Conservation (phyloP, 1,140 invertebrate genomes). For the Euura saliciscinereae region DNA sequence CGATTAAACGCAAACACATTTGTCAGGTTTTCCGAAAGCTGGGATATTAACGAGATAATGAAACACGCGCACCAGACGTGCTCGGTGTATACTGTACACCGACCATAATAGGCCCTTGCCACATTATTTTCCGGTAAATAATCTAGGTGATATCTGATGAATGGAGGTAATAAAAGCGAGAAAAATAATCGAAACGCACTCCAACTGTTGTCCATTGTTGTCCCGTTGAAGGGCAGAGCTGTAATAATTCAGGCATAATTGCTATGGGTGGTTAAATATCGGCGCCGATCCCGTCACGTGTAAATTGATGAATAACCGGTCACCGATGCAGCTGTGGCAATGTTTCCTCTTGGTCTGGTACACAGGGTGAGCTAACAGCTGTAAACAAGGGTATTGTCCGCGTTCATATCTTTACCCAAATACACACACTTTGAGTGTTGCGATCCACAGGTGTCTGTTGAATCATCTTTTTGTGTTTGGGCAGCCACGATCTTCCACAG, state of each 20-base stretch:
- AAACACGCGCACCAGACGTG: neutral
- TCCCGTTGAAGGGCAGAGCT: neutral
- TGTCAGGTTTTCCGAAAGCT: neutral
- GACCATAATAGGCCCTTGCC: neutral
- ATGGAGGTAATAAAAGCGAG: neutral
- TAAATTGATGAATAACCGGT: neutral
- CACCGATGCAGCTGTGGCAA: neutral
- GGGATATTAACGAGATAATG: neutral
- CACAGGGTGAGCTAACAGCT: neutral
- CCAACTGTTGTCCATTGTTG: neutral
- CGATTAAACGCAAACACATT: neutral
- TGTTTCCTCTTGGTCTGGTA: neutral
- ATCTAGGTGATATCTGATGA: neutral
- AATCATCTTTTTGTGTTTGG: neutral
- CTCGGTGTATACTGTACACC: neutral
- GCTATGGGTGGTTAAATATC: neutral
- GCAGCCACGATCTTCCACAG: too few species aligned
- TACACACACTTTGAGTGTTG: too few species aligned
- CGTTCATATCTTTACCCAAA: too few species aligned
- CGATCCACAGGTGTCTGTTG: neutral
- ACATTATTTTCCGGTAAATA: neutral
- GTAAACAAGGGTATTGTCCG: neutral
- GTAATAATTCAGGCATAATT: neutral
- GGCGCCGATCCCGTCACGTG: neutral
- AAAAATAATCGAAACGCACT: constrained; percentile 1